Evolutionary conservation across 1,140 invertebrate species (phyloP), one percentile per base, ranked within the genome.

Genomic region (roundworm (Caenorhabditis elegans)): DNA sequence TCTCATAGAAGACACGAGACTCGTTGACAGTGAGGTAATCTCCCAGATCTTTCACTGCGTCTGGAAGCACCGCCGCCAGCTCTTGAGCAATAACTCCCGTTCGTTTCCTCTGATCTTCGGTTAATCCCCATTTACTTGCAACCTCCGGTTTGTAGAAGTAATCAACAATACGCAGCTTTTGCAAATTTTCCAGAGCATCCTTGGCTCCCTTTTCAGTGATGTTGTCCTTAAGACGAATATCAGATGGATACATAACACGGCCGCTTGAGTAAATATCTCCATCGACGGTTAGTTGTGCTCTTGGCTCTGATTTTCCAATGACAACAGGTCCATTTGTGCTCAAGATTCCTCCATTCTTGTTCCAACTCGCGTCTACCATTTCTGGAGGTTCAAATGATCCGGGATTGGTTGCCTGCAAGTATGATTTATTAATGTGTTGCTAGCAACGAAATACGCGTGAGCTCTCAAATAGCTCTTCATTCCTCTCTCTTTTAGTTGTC

Each of bases 331-430:
- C 92, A 79, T 87, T 70, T 90, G 96, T 96, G 88, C 94, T 96
- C 19, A 98, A 94, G 53, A 94, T 95, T 86, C 98, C 3, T 93
- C 92, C 0, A 93, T 93, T 2, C 81, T 94, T 94, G 88, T 97
- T 96, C 96, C 96, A 98, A 82, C 93, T 92, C 80, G 95, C 92
- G 79, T 95, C 95, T 75, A 95, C 28, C n/a, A 39, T 94, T 86
- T 98, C 96, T 75, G 94, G 96, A 31, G 84, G 85, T 89, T 98
- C 96, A 91, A 99, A 99, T 90, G 98, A 96, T 0, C 97, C 96
- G 3, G 97, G 97, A 92, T 98, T 98, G 5, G 96, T 98, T 51
- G 97, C 97, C 95, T 96, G 90, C 24, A 86, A 86, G n/a, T 36
- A 17, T 51, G 2, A 79, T 49, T 36, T 43, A 36, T 46, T 53